A percentile compares a stretch with the other conserved stretches of the same genome.
phyloP scores from a whole-genome alignment of 2,113 vertebrate species.

The Connochaetes taurinus region DNA sequence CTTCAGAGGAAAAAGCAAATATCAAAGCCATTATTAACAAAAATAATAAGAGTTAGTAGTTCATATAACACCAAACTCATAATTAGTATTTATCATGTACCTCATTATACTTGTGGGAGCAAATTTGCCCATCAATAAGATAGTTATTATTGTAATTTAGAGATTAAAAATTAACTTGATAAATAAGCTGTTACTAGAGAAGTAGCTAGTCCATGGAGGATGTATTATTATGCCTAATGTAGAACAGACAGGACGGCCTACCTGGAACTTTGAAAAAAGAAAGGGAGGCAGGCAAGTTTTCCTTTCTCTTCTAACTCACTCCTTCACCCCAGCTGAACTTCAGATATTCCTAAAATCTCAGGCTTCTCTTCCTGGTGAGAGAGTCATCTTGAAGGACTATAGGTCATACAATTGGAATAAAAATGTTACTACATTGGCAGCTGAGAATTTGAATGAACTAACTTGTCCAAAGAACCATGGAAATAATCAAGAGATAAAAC shows the following conservation, averaged over 20 bases:
- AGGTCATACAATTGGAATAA: background rate
- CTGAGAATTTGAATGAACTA: background rate
- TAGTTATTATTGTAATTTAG: background rate
- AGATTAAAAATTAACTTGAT: background rate
- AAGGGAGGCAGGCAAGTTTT: background rate
- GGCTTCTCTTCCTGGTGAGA: background rate
- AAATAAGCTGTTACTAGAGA: background rate
- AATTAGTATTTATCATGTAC: background rate
- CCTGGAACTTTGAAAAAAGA: background rate
- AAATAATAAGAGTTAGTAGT: background rate
- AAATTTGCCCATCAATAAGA: background rate
- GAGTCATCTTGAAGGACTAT: background rate
- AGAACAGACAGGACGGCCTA: background rate
- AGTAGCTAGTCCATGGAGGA: background rate
- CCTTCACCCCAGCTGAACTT: background rate
- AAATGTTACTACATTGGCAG: background rate
- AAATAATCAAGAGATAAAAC: background rate
- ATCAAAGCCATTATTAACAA: background rate
- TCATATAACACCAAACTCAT: background rate
- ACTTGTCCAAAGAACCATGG: background rate
- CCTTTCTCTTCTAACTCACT: background rate
- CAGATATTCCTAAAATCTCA: background rate
- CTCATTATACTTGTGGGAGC: background rate
- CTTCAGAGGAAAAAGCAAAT: background rate
- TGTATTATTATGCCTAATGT: background rate